Conservation (phyloP, 1,140 invertebrate species). For the Cydia fagiglandana region DNA sequence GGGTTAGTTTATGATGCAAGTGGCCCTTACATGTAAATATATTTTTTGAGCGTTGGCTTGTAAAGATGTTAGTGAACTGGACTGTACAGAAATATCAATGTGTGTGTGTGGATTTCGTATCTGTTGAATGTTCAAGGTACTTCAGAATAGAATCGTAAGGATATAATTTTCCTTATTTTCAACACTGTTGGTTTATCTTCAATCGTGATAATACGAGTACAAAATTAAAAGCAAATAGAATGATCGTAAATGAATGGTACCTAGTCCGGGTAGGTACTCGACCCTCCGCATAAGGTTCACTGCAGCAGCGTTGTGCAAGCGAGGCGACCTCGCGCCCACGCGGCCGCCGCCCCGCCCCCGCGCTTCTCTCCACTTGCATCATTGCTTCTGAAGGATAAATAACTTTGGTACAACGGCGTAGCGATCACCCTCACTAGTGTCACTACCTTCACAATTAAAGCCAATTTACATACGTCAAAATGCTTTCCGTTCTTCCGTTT, state of each 20-base stretch:
- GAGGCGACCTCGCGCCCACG: slow-evolving; percentile 58
- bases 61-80: no score
- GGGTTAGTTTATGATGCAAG: no score
- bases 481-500: neutral
- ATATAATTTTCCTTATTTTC: no score
- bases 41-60: no score
- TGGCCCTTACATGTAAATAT: no score
- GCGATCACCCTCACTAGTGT: neutral
- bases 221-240: neutral
- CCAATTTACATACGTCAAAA: neutral
- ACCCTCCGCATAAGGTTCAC: slow-evolving; percentile 33
- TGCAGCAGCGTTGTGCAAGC: slow-evolving; percentile 61
- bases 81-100: no score
- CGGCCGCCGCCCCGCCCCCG: slow-evolving; percentile 34
- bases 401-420: neutral
- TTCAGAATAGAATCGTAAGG: no score
- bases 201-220: neutral
- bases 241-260: neutral
- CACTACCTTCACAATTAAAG: neutral
- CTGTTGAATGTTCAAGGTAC: no score
- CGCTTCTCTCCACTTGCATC: slow-evolving; percentile 48
- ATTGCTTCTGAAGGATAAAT: slow-evolving; percentile 40
- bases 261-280: neutral
- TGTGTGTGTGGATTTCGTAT: no score
- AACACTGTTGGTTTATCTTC: neutral